Evolutionary conservation across 30 jellyfish, hydroid and myxozoan genomes (phyloP).

Genomic region (Euphysa ruthae): DNA sequence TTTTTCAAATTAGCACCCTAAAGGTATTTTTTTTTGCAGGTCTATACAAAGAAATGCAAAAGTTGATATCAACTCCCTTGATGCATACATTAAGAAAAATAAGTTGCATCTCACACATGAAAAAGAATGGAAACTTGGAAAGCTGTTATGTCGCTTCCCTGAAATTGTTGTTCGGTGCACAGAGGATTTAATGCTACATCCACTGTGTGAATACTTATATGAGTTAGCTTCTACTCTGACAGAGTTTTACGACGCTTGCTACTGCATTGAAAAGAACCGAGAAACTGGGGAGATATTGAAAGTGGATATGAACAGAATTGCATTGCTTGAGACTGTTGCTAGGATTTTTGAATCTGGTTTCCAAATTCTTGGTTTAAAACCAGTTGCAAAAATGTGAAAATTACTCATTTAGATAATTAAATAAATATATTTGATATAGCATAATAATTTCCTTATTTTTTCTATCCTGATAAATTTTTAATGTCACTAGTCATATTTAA

Average conservation of each 20-base stretch:
- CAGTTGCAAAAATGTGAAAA: conserved; percentile 63
- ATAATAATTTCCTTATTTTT: too few species aligned
- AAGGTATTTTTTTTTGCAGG: conserved; percentile 26
- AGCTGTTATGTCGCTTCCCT: conserved; percentile 67
- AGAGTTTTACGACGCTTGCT: conserved; percentile 91
- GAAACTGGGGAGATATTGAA: conserved; percentile 66
- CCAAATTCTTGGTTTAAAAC: conserved; percentile 71
- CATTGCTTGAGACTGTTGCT: conserved; percentile 76
- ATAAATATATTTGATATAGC: too few species aligned
- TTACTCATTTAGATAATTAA: background rate
- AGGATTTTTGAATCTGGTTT: conserved; percentile 62
- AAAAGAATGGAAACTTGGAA: conserved; percentile 72
- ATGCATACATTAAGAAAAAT: conserved; percentile 7
- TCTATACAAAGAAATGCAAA: conserved; percentile 78
- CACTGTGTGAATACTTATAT: conserved; percentile 85
- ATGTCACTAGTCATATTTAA: too few species aligned
- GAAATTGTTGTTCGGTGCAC: conserved; percentile 49
- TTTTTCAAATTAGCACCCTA: too few species aligned
- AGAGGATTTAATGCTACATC: conserved; percentile 68
- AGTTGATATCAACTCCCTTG: conserved; percentile 43
- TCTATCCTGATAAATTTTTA: too few species aligned
- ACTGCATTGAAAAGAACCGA: conserved; percentile 61
- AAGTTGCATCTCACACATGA: conserved; percentile 55
- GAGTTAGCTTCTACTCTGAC: conserved; percentile 84
- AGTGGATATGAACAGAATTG: conserved; percentile 83